Conservation (phyloP, 2,888 invertebrate genomes). For the Tachina fera region DNA sequence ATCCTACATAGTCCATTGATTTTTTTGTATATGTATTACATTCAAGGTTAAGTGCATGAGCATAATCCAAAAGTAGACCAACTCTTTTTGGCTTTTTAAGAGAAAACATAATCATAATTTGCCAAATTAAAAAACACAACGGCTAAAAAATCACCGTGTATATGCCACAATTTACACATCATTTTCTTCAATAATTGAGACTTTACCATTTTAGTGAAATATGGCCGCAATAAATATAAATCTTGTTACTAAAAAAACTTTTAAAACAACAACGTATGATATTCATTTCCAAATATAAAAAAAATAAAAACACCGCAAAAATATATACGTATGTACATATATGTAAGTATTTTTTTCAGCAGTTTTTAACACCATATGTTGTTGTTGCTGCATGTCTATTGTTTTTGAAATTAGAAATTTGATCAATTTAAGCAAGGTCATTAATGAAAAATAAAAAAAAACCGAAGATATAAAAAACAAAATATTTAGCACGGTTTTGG, state of each 20-base stretch:
- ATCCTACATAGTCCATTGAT: no score
- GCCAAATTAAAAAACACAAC: neutral
- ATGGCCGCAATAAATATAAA: constrained; percentile 4
- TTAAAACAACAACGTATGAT: constrained; percentile 20
- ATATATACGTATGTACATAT: neutral
- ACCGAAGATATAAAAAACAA: constrained; percentile 6
- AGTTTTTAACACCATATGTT: constrained; percentile 58
- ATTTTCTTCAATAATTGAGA: neutral
- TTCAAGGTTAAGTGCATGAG: no score
- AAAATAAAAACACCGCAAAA: neutral
- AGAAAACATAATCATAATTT: no score
- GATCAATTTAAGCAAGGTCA: constrained; percentile 57
- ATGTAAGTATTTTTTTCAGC: neutral
- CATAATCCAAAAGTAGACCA: no score
- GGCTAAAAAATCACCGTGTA: neutral
- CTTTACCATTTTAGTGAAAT: neutral
- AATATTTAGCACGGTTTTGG: constrained; percentile 47
- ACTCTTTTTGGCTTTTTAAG: no score
- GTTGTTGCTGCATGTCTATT: neutral
- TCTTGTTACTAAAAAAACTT: neutral
- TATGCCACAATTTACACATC: neutral
- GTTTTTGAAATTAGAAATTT: constrained; percentile 50
- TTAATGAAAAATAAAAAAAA: constrained; percentile 4
- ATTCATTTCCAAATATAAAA: constrained; percentile 32
- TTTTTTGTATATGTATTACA: no score